Evolutionary conservation across 2,113 vertebrate genomes (phyloP), one percentile per base, ranked within the genome.

Genomic region (Crotalus viridis): DNA sequence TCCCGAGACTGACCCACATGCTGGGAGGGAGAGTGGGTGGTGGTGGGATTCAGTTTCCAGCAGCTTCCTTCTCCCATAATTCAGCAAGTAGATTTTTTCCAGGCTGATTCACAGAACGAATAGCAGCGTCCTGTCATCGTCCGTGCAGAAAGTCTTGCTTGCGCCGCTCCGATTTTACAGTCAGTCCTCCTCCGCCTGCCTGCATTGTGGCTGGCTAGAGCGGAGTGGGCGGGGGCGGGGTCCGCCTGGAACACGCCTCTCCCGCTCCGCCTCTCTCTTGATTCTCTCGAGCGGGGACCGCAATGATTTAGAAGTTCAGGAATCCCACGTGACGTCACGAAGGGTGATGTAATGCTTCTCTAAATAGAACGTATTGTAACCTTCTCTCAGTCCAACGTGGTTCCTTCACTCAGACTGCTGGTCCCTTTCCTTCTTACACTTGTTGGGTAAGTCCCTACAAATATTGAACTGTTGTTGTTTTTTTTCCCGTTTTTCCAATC

Each of bases 251-350:
- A 56, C 91, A 86, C 96, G 93, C 89, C 94, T 92, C 94, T 93
- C 94, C 91, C 96, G 90, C 97, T 96, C 97, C 98, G 96, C 90
- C 90, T 96, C 93, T 92, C 93, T 94, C 96, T 19, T 94, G 85
- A 91, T 96, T 93, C 96, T 87, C 90, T 88, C 96, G 98, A 96
- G 97, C 96, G 94, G 97, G 98, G 98, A 98, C 98, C 98, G 98
- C 99, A 98, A 99, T 99, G 99, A 99, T 99, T 99, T 99, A 99
- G 98, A 99, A 99, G 98, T 99, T 99, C 98, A 99, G 99, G 99
- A 99, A 99, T 99, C 99, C 99, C 99, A 99, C 99, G 99, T 99
- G 99, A 99, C 99, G 99, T 99, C 99, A 99, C 98, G 97, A 98
- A 98, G 98, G 99, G 98, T 99, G 99, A 99, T 98, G 99, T 99